Conservation (phyloP, 2,797 vertebrate genomes). For the Sarcophilus harrisii region DNA sequence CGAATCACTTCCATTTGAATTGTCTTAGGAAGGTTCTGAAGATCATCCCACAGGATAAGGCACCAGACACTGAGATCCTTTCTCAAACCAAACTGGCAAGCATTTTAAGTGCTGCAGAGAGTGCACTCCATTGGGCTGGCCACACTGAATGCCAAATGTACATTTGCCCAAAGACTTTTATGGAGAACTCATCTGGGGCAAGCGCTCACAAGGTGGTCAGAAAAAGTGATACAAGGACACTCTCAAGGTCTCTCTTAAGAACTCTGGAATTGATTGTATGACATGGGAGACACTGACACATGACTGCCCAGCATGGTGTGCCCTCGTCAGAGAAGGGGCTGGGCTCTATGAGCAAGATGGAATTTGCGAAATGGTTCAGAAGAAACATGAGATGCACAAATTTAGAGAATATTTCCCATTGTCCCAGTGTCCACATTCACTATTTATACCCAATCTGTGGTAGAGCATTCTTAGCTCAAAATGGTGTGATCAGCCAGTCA, state of each 20-base stretch:
- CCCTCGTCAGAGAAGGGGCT: neutral
- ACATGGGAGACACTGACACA: neutral
- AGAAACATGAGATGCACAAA: neutral
- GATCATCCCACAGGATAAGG: neutral
- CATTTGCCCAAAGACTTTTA: neutral
- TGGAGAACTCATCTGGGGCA: neutral
- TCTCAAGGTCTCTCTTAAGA: neutral
- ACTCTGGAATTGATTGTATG: neutral
- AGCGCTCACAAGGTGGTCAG: neutral
- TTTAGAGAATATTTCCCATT: neutral
- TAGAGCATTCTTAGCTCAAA: neutral
- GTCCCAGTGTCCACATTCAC: neutral
- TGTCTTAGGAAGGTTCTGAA: neutral
- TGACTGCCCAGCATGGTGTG: neutral
- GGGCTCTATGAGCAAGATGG: neutral
- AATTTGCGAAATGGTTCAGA: neutral
- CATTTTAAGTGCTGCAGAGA: neutral
- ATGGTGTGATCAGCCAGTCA: neutral
- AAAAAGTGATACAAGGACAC: neutral
- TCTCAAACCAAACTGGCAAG: neutral
- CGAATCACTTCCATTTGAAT: neutral
- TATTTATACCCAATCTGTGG: neutral
- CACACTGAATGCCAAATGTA: neutral
- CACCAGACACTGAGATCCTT: neutral
- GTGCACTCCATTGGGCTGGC: neutral